Percentiles rank a stretch among this genome's conserved stretches.
These are phyloP conservation scores for Syngnathus scovelli DNA, from an alignment of 2,113 vertebrate genomes.

Conservation along the genomic window DNA sequence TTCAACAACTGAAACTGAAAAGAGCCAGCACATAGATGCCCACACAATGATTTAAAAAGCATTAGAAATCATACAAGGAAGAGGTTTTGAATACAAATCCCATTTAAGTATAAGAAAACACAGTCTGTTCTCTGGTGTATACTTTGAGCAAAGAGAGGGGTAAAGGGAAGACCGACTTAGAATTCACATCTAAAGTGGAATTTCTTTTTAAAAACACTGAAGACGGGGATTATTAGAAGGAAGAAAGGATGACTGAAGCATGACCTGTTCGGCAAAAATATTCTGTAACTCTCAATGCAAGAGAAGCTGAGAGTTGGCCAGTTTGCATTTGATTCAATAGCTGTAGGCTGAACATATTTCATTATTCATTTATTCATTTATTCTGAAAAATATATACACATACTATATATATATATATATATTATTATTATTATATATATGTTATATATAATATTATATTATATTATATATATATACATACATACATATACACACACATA, in stretches of 20 bases:
- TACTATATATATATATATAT: no score
- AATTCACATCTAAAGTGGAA: constrained; percentile 24
- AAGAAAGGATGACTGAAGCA: constrained; percentile 23
- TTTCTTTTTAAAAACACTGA: constrained; percentile 17
- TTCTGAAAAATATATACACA: no score
- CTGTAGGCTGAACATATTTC: constrained; percentile 26
- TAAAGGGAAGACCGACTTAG: no score
- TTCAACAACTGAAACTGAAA: background rate
- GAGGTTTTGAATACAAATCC: background rate
- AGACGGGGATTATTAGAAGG: constrained; percentile 5
- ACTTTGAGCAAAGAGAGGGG: no score
- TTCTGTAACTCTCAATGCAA: background rate
- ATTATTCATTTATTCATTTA: constrained; percentile 46
- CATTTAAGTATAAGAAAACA: background rate
- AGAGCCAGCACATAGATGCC: background rate
- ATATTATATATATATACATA: no score
- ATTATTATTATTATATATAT: no score
- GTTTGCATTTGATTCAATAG: constrained; percentile 22
- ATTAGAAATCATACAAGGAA: background rate
- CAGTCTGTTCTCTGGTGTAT: no score
- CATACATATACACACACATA: no score
- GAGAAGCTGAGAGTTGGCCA: constrained; percentile 28
- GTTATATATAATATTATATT: no score
- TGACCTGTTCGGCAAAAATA: constrained; percentile 30
- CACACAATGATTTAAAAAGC: background rate